Conservation (phyloP, 2,113 vertebrate species). For the Chloropsis hardwickii region DNA sequence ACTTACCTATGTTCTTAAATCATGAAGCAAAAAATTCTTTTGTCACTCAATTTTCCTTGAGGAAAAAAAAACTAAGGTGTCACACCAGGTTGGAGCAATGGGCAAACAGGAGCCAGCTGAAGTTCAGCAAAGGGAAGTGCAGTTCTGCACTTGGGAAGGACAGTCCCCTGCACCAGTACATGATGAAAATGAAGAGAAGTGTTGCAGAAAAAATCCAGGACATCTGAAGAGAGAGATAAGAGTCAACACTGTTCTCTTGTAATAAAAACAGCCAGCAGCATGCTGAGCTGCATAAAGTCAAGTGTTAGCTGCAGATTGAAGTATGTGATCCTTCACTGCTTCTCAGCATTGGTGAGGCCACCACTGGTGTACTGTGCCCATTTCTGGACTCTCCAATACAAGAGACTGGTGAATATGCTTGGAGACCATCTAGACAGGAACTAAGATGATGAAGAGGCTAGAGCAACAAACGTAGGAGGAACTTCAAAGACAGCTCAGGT, state of each 20-base stretch:
- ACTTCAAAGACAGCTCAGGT: neutral
- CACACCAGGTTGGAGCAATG: neutral
- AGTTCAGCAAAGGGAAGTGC: neutral
- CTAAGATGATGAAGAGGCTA: neutral
- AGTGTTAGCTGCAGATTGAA: neutral
- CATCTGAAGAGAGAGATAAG: neutral
- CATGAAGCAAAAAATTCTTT: neutral
- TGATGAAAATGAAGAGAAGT: neutral
- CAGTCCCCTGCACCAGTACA: neutral
- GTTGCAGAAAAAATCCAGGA: neutral
- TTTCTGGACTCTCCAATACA: neutral
- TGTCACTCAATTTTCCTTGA: neutral
- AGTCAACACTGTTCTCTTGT: neutral
- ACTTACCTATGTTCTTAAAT: neutral
- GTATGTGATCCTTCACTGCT: neutral
- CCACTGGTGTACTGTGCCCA: accelerated
- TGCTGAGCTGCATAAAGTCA: neutral
- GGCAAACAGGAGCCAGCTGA: neutral
- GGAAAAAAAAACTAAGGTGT: neutral
- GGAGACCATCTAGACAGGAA: neutral
- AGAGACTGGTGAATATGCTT: neutral
- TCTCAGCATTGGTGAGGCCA: neutral
- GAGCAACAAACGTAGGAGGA: neutral
- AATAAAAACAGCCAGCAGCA: neutral
- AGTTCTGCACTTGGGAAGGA: neutral